phyloP scores from a whole-genome alignment of 2,113 vertebrate genomes.

The Nestor notabilis region DNA sequence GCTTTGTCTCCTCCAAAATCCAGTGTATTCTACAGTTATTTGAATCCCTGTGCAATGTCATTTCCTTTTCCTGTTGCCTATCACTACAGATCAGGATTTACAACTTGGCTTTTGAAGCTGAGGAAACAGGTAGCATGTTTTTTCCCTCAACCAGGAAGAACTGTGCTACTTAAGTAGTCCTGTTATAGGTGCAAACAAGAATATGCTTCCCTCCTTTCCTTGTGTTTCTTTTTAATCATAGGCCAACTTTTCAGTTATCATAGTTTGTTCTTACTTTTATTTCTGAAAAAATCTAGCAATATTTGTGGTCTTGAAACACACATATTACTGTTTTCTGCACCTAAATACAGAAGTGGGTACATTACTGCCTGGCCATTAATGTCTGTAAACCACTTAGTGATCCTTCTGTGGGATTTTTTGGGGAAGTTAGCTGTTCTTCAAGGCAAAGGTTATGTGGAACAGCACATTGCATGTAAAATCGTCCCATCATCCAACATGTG shows the following conservation, averaged over 20 bases:
- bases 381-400: background rate
- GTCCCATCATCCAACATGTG: background rate
- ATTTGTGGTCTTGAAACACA: background rate
- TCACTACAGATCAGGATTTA: background rate
- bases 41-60: background rate
- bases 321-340: background rate
- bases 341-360: background rate
- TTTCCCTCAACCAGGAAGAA: background rate
- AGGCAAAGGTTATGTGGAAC: background rate
- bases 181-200: background rate
- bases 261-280: background rate
- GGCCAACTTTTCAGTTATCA: background rate
- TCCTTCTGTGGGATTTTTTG: background rate
- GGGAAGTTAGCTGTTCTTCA: slow-evolving; percentile 12
- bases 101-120: background rate
- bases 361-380: slow-evolving; percentile 31
- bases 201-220: background rate
- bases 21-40: background rate
- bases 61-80: background rate
- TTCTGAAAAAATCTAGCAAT: background rate
- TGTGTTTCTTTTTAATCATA: background rate
- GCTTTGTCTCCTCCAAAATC: background rate
- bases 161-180: background rate
- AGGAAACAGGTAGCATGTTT: background rate
- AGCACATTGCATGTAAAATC: background rate